Percentiles rank a stretch among this genome's conserved stretches.
These are phyloP conservation scores for Acleris literana DNA, from an alignment of 2,888 invertebrate species.

Conservation along the genomic window DNA sequence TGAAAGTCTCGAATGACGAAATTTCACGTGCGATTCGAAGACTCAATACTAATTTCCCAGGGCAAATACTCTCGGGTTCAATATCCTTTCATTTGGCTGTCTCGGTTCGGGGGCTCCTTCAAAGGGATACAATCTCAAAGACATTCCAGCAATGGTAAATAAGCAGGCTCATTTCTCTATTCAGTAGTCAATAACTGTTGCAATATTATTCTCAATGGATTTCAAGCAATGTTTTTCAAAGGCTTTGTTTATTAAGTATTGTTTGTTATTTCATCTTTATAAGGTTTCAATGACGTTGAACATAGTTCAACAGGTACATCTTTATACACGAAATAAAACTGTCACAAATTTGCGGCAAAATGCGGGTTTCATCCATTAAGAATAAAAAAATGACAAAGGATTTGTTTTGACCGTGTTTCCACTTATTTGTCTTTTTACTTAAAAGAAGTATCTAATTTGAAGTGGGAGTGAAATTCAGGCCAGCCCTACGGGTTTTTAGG, in stretches of 20 bases:
- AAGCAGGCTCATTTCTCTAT: conserved; percentile 12
- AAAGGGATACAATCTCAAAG: conserved; percentile 12
- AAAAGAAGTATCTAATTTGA: too few relatives aligned
- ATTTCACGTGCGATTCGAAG: background rate
- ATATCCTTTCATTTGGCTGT: conserved; percentile 8
- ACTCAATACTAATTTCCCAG: conserved; percentile 4
- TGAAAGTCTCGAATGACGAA: background rate
- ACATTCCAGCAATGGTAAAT: conserved; percentile 14
- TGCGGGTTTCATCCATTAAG: too few relatives aligned
- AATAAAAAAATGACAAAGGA: too few relatives aligned
- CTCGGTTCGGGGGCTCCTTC: background rate
- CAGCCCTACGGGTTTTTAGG: too few relatives aligned
- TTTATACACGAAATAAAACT: too few relatives aligned
- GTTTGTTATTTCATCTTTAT: background rate
- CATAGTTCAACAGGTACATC: too few relatives aligned
- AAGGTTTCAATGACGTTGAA: too few relatives aligned
- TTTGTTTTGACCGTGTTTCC: too few relatives aligned
- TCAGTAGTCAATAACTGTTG: conserved; percentile 3
- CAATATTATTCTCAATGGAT: conserved; percentile 9
- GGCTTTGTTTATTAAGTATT: background rate
- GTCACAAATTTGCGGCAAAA: too few relatives aligned
- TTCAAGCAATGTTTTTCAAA: background rate
- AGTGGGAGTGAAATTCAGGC: too few relatives aligned
- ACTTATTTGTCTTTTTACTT: too few relatives aligned
- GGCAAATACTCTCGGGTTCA: conserved; percentile 8